phyloP scores from a whole-genome alignment of 2,797 vertebrate species.

The Enteromius paludinosus region DNA sequence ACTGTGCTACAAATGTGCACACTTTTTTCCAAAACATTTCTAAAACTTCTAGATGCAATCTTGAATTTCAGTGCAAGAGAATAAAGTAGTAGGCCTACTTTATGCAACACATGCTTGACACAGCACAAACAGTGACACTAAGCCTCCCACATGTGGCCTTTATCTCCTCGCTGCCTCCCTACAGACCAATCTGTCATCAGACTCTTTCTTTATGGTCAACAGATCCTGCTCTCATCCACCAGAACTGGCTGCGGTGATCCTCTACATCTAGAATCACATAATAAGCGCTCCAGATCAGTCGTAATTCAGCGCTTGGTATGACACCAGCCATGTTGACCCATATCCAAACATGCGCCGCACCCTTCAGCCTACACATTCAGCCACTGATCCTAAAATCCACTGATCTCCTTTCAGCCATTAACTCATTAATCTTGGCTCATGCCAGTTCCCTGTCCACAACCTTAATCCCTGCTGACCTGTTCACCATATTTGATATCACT shows the following conservation, averaged over 20 bases:
- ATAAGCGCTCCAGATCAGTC: neutral
- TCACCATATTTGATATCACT: conserved; percentile 47
- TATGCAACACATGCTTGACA: conserved; percentile 29
- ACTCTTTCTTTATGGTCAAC: conserved; percentile 4
- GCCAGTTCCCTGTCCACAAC: conserved; percentile 48
- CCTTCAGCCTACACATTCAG: conserved; percentile 30
- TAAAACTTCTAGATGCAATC: neutral
- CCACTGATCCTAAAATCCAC: conserved; percentile 55
- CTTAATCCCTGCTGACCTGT: conserved; percentile 51
- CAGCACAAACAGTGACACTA: conserved; percentile 25
- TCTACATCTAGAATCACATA: conserved; percentile 11
- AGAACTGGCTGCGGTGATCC: neutral
- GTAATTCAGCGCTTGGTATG: neutral
- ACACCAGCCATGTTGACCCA: neutral
- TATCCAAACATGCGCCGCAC: conserved; percentile 1
- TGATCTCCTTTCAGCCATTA: conserved; percentile 56
- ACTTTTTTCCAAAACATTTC: neutral
- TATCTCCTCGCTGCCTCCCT: conserved; percentile 30
- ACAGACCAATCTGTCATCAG: conserved; percentile 32
- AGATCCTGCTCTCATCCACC: conserved; percentile 1
- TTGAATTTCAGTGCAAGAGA: neutral
- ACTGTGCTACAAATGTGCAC: neutral
- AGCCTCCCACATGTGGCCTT: conserved; percentile 46
- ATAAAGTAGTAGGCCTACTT: conserved; percentile 1
- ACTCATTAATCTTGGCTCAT: conserved; percentile 56